Conservation (phyloP, 2,797 vertebrate species). For the Hipposideros larvatus region DNA sequence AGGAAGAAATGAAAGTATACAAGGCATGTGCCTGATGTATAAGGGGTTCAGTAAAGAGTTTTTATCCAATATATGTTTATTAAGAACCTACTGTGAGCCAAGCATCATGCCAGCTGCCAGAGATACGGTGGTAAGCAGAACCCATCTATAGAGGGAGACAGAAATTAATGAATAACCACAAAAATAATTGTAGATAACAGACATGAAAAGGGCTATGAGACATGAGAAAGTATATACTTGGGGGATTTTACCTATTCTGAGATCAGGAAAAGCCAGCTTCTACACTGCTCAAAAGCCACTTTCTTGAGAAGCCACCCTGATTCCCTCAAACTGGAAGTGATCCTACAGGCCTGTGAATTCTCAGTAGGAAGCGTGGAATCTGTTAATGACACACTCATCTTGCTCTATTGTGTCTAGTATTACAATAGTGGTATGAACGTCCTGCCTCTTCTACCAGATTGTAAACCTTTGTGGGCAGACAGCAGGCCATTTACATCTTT, state of each 20-base stretch:
- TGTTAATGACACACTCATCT: background rate
- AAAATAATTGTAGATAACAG: background rate
- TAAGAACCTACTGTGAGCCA: background rate
- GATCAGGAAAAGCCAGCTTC: background rate
- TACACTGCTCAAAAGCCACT: background rate
- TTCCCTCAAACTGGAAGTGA: background rate
- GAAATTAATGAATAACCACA: background rate
- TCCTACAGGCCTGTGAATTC: background rate
- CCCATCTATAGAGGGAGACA: background rate
- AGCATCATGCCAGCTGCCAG: background rate
- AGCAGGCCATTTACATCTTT: background rate
- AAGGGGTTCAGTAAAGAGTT: background rate
- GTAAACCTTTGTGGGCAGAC: background rate
- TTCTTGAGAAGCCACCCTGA: background rate
- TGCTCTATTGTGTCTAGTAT: background rate
- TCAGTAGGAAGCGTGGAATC: background rate
- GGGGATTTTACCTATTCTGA: background rate
- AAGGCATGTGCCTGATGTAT: rapidly evolving
- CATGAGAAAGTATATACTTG: background rate
- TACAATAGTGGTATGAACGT: background rate
- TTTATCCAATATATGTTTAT: background rate
- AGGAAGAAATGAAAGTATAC: background rate
- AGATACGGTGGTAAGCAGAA: background rate
- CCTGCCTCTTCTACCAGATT: background rate
- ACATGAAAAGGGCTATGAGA: background rate